phyloP scores from a whole-genome alignment of 2,888 invertebrate genomes.

The Tineola bisselliella region DNA sequence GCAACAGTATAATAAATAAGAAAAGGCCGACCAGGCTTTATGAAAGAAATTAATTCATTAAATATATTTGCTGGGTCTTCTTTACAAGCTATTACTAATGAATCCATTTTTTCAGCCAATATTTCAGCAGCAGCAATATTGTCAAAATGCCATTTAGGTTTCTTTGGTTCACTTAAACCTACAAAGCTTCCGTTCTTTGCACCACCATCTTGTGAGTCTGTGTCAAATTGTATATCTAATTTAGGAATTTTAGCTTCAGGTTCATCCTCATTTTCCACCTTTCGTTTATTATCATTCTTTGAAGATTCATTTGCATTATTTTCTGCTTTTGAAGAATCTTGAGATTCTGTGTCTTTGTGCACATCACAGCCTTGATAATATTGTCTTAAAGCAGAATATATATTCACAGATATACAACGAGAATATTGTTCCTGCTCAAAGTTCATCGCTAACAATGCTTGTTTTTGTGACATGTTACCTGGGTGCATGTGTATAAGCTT shows the following conservation, averaged over 20 bases:
- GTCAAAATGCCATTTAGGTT: constrained; percentile 75
- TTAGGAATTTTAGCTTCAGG: constrained; percentile 38
- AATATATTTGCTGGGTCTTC: constrained; percentile 88
- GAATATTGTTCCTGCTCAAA: constrained; percentile 75
- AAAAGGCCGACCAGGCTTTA: constrained; percentile 84
- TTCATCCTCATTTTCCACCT: constrained; percentile 24
- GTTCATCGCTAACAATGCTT: constrained; percentile 82
- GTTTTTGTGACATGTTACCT: constrained; percentile 82
- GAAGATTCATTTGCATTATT: constrained; percentile 16
- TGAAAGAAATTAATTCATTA: constrained; percentile 76
- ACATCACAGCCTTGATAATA: constrained; percentile 70
- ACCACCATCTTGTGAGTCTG: constrained; percentile 7
- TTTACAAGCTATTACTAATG: constrained; percentile 80
- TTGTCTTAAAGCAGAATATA: constrained; percentile 77
- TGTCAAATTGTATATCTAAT: constrained; percentile 17
- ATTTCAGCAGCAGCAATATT: constrained; percentile 73
- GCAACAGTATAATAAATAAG: constrained; percentile 83
- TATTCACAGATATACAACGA: constrained; percentile 78
- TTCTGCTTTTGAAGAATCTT: constrained; percentile 6
- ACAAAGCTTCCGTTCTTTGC: constrained; percentile 11
- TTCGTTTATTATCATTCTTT: constrained; percentile 31
- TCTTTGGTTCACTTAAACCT: constrained; percentile 39
- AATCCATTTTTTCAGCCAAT: constrained; percentile 74
- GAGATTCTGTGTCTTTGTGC: constrained; percentile 21
- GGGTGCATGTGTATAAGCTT: constrained; percentile 80